Evolutionary conservation across 2,888 invertebrate species (phyloP).

Genomic region (Apotomis turbidana): DNA sequence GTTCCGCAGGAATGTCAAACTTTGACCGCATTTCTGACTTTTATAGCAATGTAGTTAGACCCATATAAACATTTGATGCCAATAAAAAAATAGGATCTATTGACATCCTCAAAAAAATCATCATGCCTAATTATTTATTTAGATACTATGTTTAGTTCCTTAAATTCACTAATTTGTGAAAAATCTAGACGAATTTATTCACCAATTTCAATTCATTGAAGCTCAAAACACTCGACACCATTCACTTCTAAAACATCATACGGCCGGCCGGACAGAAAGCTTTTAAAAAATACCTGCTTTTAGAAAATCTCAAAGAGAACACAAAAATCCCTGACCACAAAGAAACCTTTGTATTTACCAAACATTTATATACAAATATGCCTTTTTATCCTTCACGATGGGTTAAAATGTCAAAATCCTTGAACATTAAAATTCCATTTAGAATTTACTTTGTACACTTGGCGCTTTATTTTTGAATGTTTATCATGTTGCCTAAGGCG

Average conservation of each 20-base stretch:
- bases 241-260: conserved; percentile 26
- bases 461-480: conserved; percentile 24
- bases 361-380: conserved; percentile 25
- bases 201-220: not conserved
- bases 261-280: not conserved
- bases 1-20: too few species aligned
- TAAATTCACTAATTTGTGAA: not conserved
- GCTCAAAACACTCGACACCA: conserved; percentile 9
- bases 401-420: conserved; percentile 33
- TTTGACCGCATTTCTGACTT: too few species aligned
- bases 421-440: conserved; percentile 34
- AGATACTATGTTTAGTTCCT: too few species aligned
- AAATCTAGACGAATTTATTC: not conserved
- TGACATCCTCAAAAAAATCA: not conserved
- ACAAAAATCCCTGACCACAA: conserved; percentile 31
- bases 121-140: not conserved
- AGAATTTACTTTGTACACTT: conserved; percentile 31
- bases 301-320: conserved; percentile 22
- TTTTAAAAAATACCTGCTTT: conserved; percentile 25
- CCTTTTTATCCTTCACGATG: conserved; percentile 17
- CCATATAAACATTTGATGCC: too few species aligned
- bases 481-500: conserved; percentile 21
- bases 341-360: conserved; percentile 27
- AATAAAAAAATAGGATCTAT: too few species aligned
- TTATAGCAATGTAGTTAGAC: too few species aligned